Base-by-base conservation (phyloP, 2,888 invertebrate species). In the Lepeophtheirus nordmannii region DNA sequence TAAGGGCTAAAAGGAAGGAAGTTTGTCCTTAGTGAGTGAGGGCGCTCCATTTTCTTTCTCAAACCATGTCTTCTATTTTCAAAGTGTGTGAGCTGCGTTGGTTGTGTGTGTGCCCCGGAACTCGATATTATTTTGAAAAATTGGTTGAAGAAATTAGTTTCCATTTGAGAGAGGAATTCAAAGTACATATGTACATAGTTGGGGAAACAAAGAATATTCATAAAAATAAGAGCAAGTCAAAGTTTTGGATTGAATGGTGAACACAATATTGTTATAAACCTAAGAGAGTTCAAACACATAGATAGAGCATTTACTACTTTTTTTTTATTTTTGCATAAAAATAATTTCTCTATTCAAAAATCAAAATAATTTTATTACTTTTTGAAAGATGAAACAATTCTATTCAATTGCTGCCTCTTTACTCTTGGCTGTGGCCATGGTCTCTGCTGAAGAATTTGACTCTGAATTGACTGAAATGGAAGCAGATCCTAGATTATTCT, bases 401-500 rank as follows among this genome's bases (percentile, higher is more conserved):
- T 5, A 3, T 20, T 40, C 62, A 20, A 14, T 41, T 41, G 38
- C 62, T 62, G 38, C 62, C 5, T 23, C 38, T n/a, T 41, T 37
- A 17, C 61, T 61, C 3, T 38, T 61, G 12, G 53, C 17, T 41
- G n/a, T 56, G 23, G 53, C 63, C 53, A 22, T 38, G 38, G 63
- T 53, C 20, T 22, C 53, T 38, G 46, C 56, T 53, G 14, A 46
- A 38, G 65, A 65, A 17, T 38, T 59, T 23, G 58, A 40, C 30
- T 22, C 58, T 14, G 39, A 39, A n/a, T 30, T 57, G 23, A 23
- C 22, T n/a, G 65, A 65, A 23, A n/a, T 23, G 38, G 66, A 30
- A 22, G 39, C 59, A 10, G 66, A 66, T 23, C 60, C 66, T 23
- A 59, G 66, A 30, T 23, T 66, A 17, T 66, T 66, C 60, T 66